Percentiles rank a stretch among this genome's conserved stretches.
phyloP scores from a whole-genome alignment of 2,797 vertebrate genomes.

The Argya squamiceps region DNA sequence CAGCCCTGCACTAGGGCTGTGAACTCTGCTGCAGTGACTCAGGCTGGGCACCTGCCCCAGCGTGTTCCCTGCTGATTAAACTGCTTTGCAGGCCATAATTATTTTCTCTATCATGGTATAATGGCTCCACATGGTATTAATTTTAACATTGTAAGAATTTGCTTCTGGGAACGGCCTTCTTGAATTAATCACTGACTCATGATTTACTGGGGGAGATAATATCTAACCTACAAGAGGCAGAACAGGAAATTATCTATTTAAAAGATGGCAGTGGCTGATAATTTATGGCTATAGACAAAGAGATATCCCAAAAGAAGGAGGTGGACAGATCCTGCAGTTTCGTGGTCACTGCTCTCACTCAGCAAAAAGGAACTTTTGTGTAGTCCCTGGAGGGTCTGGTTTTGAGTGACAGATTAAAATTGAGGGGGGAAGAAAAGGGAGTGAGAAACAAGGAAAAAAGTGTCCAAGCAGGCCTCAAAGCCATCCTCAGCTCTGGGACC shows the following conservation, averaged over 20 bases:
- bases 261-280: constrained; percentile 52
- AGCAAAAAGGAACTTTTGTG: neutral
- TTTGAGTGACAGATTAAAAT: neutral
- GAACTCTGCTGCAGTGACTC: neutral
- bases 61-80: constrained; percentile 24
- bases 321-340: neutral
- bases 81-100: constrained; percentile 51
- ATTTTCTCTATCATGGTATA: constrained; percentile 50
- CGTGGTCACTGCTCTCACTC: neutral
- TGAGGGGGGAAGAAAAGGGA: neutral
- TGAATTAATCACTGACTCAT: constrained; percentile 61
- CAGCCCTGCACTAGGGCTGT: neutral
- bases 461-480: neutral
- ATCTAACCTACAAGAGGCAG: constrained; percentile 53
- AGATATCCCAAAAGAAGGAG: neutral
- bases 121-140: constrained; percentile 36
- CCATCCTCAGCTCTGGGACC: neutral
- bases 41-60: neutral
- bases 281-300: constrained; percentile 53
- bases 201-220: constrained; percentile 60
- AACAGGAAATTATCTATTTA: constrained; percentile 72
- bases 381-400: neutral
- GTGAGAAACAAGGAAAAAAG: neutral
- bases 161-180: constrained; percentile 63
- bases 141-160: constrained; percentile 61